Base-by-base conservation (phyloP, 2,888 invertebrate genomes). In the Trichopoda pennipes region DNA sequence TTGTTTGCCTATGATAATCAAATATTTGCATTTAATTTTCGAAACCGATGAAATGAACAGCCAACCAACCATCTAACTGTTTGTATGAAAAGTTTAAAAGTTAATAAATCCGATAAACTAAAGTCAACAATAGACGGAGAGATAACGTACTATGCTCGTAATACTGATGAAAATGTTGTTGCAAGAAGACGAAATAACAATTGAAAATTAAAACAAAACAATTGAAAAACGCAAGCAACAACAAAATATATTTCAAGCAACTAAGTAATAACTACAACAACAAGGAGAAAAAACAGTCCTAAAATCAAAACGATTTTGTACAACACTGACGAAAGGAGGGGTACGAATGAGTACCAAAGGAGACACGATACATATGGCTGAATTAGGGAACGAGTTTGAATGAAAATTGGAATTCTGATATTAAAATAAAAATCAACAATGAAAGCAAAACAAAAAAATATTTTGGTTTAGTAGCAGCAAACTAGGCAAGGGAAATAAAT, bases 151-250 rank as follows among this genome's bases (percentile, higher is more conserved):
- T 23, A 55, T 21, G 32, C 9, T 28, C n/a, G 17, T 47, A 8
- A 44, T 38, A 44, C 47, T 9, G 49, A 28, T 58, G 69, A 12
- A 58, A 32, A 12, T 68, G 60, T n/a, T 69, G 55, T 28, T 61
- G 61, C 69, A 73, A 38, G 19, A 49, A 51, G 51, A 61, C 70
- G 32, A 78, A 76, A 82, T 47, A 82, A 82, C 75, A 76, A 75
- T 79, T 75, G 61, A 75, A 82, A 82, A 82, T 82, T 82, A 79
- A 82, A 82, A 82, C 82, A 79, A 82, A 82, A 82, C 82, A 82
- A 73, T 66, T 56, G 61, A n/a, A 64, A 53, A 75, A 28, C 35
- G 23, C 10, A 32, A 53, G 42, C 55, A 56, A 21, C 44, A 73
- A 70, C 32, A 64, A 70, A 28, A 6, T 28, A 6, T 28, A 64